Evolutionary conservation across 2,797 vertebrate species (phyloP).

Genomic region (Propithecus deckenii): DNA sequence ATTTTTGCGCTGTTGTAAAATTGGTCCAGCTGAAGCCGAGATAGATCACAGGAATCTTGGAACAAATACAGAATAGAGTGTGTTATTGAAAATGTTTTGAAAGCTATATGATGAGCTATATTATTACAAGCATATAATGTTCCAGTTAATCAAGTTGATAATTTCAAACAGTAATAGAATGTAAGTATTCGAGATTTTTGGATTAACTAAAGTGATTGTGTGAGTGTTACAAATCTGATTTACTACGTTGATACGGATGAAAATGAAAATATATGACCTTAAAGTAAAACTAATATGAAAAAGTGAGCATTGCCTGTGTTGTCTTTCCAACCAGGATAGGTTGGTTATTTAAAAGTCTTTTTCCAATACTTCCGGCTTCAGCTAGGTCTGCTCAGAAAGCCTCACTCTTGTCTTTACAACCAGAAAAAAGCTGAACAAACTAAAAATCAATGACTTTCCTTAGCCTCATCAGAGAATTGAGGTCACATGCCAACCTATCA

Average conservation of each 20-base stretch:
- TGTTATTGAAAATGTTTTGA: not conserved
- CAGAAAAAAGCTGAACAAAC: not conserved
- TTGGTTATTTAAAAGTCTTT: not conserved
- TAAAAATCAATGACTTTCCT: not conserved
- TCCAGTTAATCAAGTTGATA: not conserved
- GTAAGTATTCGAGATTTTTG: not conserved
- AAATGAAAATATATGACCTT: not conserved
- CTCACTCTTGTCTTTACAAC: not conserved
- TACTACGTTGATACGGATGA: not conserved
- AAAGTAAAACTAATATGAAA: not conserved
- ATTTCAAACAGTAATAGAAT: not conserved
- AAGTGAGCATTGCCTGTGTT: not conserved
- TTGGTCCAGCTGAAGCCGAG: not conserved
- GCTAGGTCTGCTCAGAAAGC: not conserved
- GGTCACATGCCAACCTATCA: not conserved
- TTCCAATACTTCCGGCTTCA: not conserved
- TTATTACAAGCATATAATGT: not conserved
- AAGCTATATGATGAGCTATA: not conserved
- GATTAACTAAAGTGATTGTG: not conserved
- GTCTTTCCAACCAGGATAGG: not conserved
- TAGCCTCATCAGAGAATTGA: not conserved
- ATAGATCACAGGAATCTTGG: not conserved
- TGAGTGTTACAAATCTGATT: not conserved
- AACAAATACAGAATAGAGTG: not conserved
- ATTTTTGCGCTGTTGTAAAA: not conserved